These are phyloP conservation scores for Salpingus planirostris DNA, from an alignment of 2,888 invertebrate species.

Conservation along the genomic window DNA sequence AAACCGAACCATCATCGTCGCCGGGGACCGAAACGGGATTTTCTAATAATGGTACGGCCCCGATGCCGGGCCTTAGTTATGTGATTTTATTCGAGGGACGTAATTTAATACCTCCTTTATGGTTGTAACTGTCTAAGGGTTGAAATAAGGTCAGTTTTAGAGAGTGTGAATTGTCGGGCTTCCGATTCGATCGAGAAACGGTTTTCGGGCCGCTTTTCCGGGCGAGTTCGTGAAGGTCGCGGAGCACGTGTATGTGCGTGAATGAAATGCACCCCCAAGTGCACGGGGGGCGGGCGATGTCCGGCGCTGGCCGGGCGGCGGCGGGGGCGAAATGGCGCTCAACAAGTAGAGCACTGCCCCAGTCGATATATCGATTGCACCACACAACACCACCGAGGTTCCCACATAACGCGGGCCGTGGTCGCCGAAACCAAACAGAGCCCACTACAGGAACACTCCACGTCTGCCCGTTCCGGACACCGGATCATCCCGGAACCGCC, in stretches of 20 bases:
- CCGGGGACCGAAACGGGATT: slow-evolving; percentile 1
- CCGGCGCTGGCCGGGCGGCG: slow-evolving; percentile 17
- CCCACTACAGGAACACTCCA: too few relatives aligned
- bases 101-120: slow-evolving; percentile 42
- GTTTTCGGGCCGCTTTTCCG: too few relatives aligned
- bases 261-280: slow-evolving; percentile 33
- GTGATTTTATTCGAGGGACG: slow-evolving; percentile 34
- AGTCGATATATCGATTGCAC: slow-evolving; percentile 41
- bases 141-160: slow-evolving; percentile 36
- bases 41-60: slow-evolving; percentile 30
- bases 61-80: too few relatives aligned
- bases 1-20: not conserved
- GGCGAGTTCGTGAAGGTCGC: too few relatives aligned
- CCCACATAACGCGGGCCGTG: too few relatives aligned
- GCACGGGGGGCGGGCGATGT: slow-evolving; percentile 25
- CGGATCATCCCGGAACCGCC: too few relatives aligned
- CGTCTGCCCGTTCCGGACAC: too few relatives aligned
- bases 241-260: slow-evolving; percentile 28
- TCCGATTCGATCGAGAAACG: too few relatives aligned
- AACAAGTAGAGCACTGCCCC: slow-evolving; percentile 41
- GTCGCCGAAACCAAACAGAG: not conserved
- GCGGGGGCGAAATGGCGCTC: slow-evolving; percentile 28
- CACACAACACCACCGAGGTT: too few relatives aligned
- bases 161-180: slow-evolving; percentile 2
- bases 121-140: slow-evolving; percentile 38